A percentile compares a stretch with the other conserved stretches of the same genome.
These are phyloP conservation scores for Numenius arquata DNA, from an alignment of 2,113 vertebrate genomes.

Conservation along the genomic window DNA sequence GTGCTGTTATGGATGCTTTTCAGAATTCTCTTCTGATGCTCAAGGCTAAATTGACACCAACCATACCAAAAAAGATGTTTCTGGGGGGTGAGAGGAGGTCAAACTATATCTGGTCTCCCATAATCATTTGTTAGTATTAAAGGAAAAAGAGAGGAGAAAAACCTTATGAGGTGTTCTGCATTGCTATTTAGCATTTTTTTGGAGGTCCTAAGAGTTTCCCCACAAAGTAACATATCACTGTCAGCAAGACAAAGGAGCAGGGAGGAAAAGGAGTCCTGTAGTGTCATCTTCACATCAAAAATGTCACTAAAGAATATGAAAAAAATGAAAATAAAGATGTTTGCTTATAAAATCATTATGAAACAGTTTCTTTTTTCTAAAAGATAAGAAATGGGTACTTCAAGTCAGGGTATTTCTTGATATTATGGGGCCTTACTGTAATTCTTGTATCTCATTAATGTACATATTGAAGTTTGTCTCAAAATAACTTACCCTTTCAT, in stretches of 20 bases:
- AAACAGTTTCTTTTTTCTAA: neutral
- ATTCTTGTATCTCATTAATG: neutral
- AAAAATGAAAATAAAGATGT: neutral
- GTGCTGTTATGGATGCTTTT: neutral
- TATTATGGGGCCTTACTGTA: neutral
- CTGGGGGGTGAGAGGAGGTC: neutral
- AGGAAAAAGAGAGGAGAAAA: neutral
- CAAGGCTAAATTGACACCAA: neutral
- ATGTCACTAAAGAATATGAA: neutral
- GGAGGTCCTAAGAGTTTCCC: neutral
- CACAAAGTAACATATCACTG: neutral
- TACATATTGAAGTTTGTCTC: neutral
- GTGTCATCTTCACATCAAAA: neutral
- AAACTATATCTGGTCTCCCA: neutral
- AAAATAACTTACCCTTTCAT: neutral
- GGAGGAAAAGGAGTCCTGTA: neutral
- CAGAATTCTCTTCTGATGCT: neutral
- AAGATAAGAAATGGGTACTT: neutral
- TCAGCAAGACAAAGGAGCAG: neutral
- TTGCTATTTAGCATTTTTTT: neutral
- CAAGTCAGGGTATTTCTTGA: neutral
- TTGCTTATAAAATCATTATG: neutral
- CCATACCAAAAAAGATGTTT: neutral
- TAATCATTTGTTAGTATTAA: neutral
- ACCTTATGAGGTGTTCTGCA: neutral